phyloP scores from a whole-genome alignment of 2,113 vertebrate genomes.

The Esox niger region DNA sequence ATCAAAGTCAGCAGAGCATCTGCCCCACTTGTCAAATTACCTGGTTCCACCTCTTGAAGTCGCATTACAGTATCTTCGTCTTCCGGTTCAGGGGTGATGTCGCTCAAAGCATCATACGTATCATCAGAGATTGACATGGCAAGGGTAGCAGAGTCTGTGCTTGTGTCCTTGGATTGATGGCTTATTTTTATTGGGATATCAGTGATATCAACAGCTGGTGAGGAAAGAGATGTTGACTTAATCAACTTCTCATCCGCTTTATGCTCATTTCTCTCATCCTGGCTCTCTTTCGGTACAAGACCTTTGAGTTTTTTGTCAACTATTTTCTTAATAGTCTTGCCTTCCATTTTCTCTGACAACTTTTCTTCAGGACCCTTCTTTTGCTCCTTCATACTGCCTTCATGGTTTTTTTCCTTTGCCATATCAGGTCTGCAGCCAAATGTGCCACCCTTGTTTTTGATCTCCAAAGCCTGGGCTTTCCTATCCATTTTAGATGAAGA shows the following conservation, averaged over 20 bases:
- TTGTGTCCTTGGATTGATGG: conserved; percentile 40
- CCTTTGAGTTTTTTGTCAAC: conserved; percentile 59
- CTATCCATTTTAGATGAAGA: conserved; percentile 72
- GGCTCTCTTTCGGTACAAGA: conserved; percentile 54
- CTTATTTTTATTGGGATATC: conserved; percentile 27
- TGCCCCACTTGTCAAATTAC: conserved; percentile 55
- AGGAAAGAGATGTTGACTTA: conserved; percentile 24
- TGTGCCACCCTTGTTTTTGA: conserved; percentile 68
- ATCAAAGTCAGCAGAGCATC: conserved; percentile 71
- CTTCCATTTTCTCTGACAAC: conserved; percentile 48
- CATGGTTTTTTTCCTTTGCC: conserved; percentile 77
- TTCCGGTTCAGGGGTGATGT: conserved; percentile 66
- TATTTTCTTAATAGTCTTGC: conserved; percentile 57
- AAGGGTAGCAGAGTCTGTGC: conserved; percentile 47
- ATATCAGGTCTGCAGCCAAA: conserved; percentile 55
- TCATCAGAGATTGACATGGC: conserved; percentile 70
- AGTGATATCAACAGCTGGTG: conserved; percentile 17
- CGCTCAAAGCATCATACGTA: conserved; percentile 65
- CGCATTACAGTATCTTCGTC: conserved; percentile 44
- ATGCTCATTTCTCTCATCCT: conserved; percentile 42
- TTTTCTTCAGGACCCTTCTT: conserved; percentile 69
- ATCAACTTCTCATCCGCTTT: conserved; percentile 47
- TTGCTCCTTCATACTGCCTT: conserved; percentile 77
- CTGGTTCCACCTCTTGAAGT: conserved; percentile 31
- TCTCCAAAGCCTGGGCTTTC: conserved; percentile 69